Base-by-base conservation (phyloP, 2,888 invertebrate species). In the Epirrita christyi region DNA sequence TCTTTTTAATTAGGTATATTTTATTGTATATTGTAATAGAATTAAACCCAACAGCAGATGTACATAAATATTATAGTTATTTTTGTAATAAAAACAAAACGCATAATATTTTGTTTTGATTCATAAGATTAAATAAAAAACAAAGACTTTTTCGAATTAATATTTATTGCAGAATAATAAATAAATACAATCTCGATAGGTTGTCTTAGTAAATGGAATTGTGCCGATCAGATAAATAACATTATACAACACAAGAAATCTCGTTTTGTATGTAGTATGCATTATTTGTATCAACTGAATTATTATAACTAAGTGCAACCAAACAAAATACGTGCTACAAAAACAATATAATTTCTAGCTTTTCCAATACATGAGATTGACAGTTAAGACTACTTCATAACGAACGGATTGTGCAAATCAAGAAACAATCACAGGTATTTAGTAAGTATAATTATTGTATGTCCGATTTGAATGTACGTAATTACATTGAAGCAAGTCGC, bases 121-220 rank as follows among this genome's bases (percentile, higher is more conserved):
- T 44, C 13, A n/a, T n/a, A n/a, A n/a, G n/a, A n/a, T n/a, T n/a
- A n/a, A n/a, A n/a, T n/a, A n/a, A n/a, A n/a, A n/a, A n/a, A n/a
- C n/a, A n/a, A n/a, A n/a, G n/a, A n/a, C n/a, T n/a, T n/a, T 55
- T 43, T 44, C 0, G 40, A 55, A 55, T 64, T 54, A 53, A 51
- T 59, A 59, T 56, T 61, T 55, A 54, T 56, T 63, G 52, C 21
- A 54, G 62, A 59, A 61, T 72, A 72, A 3, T 75, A 75, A 75
- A 73, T 78, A 80, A 78, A 82, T 81, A 83, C 73, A 86, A 86
- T 84, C 80, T 85, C 81, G 71, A 83, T 76, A 64, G 74, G 78
- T 78, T 72, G 65, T 71, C 57, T 65, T 61, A n/a, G 48, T 48
- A 64, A 61, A 63, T 48, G 55, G 41, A 59, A 21, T 21, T 4